phyloP scores from a whole-genome alignment of 2,888 invertebrate genomes.

The Tiliacea citrago region DNA sequence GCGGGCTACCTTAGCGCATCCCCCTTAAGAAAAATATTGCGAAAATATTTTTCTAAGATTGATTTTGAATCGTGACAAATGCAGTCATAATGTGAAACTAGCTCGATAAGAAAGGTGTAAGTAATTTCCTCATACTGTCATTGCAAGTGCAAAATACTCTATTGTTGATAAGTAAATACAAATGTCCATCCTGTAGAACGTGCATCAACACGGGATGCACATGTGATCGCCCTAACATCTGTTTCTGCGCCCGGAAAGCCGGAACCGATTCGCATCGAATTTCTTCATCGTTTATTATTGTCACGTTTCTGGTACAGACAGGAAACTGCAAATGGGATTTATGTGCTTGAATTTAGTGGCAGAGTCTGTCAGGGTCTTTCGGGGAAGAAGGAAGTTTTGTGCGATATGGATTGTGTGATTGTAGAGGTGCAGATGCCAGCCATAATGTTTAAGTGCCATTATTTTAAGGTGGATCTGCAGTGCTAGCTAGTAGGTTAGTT shows the following conservation, averaged over 20 bases:
- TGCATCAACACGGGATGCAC: slow-evolving; percentile 36
- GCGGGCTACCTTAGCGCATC: too few species aligned
- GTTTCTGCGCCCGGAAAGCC: slow-evolving; percentile 43
- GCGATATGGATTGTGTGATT: slow-evolving; percentile 2
- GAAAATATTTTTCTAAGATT: slow-evolving; percentile 10
- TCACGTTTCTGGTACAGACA: slow-evolving; percentile 40
- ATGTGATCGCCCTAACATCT: slow-evolving; percentile 41
- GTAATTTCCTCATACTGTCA: background rate
- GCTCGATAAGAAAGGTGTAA: slow-evolving; percentile 25
- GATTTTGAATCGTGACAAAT: slow-evolving; percentile 28
- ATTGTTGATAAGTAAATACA: slow-evolving; percentile 8
- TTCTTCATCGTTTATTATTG: slow-evolving; percentile 42
- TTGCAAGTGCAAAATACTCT: background rate
- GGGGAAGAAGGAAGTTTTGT: slow-evolving; percentile 16
- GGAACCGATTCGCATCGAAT: slow-evolving; percentile 46
- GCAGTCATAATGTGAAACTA: slow-evolving; percentile 14
- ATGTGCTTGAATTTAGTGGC: slow-evolving; percentile 31
- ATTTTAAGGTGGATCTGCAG: background rate
- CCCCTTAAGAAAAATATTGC: background rate
- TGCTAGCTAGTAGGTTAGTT: too few species aligned
- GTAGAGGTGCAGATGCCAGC: background rate
- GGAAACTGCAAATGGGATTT: slow-evolving; percentile 42
- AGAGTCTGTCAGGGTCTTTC: slow-evolving; percentile 20
- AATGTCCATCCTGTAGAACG: slow-evolving; percentile 13
- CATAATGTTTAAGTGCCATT: background rate